phyloP scores from a whole-genome alignment of 2,888 invertebrate genomes.

The Bursaphelenchus okinawaensis region DNA sequence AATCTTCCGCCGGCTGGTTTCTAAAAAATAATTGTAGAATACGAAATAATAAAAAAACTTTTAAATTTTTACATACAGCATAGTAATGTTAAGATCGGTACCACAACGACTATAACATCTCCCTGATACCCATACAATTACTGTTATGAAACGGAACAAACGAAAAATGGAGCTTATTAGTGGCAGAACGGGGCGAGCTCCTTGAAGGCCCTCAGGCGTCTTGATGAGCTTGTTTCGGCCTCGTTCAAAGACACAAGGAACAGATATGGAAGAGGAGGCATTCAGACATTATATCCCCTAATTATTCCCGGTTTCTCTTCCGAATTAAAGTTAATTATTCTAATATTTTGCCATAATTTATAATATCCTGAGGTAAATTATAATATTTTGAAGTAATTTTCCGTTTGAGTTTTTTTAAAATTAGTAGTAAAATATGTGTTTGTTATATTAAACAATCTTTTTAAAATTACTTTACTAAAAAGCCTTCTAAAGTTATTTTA shows the following conservation, averaged over 20 bases:
- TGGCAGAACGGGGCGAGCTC: not conserved
- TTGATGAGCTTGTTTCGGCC: not conserved
- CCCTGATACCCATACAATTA: not conserved
- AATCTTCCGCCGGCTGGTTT: slow-evolving; percentile 21
- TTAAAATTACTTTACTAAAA: too few species aligned
- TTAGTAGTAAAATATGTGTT: too few species aligned
- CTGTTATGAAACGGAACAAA: not conserved
- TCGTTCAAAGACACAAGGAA: not conserved
- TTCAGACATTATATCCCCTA: slow-evolving; percentile 2
- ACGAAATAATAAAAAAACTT: not conserved
- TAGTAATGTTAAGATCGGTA: not conserved
- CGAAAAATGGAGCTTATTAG: not conserved
- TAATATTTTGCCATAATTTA: too few species aligned
- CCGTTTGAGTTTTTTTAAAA: too few species aligned
- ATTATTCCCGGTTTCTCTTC: not conserved
- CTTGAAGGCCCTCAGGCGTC: not conserved
- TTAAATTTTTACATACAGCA: not conserved
- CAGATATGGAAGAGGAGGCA: slow-evolving; percentile 2
- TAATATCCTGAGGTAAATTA: too few species aligned
- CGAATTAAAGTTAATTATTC: too few species aligned
- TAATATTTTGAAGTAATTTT: too few species aligned
- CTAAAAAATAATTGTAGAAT: slow-evolving; percentile 14
- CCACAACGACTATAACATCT: not conserved
- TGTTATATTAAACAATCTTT: too few species aligned
- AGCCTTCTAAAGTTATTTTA: too few species aligned